Base-by-base conservation (phyloP, 2,797 vertebrate species). In the Esox masquinongy region DNA sequence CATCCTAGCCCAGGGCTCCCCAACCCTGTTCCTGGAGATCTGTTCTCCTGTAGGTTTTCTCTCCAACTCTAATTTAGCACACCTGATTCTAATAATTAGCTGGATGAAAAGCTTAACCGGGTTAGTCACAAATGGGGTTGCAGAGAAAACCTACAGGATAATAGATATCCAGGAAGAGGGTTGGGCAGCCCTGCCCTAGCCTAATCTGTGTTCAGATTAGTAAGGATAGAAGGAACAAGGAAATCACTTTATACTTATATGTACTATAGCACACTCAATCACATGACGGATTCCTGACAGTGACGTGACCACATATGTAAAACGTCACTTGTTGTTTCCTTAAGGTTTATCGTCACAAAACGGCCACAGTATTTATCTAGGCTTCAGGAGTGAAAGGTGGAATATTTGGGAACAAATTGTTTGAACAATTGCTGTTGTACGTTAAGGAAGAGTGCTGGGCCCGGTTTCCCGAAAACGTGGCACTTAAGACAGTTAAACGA, bases 321-420 rank as follows among this genome's bases (percentile, higher is more conserved):
- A 19, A 56, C n/a, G 2, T 19, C 53, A 56, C 53, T 56, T 11
- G 53, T 22, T n/a, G 7, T 9, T 56, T 56, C 51, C 8, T 56
- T 8, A 22, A n/a, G n/a, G 50, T 53, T 53, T 53, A 56, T 22
- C 2, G 19, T n/a, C 7, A 8, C n/a, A 56, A 9, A 22, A 56
- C 16, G 53, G n/a, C 61, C 19, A 64, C 14, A 16, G 22, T 29
- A 31, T 64, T 87, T 73, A 77, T 88, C 80, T 84, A 51, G 66
- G 70, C 70, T 74, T 16, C 63, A 56, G 31, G 36, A 16, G 73
- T 63, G 69, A 68, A n/a, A 61, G 68, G 49, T 39, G 12, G n/a
- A 56, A 70, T 49, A 29, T 12, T 56, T n/a, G 22, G 26, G 34
- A 80, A 71, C 74, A 75, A 73, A n/a, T 11, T 49, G 67, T 70